A percentile compares a stretch with the other conserved stretches of the same genome.
These are phyloP conservation scores for Ormyrus thymus DNA, from an alignment of 2,888 invertebrate genomes.

Conservation along the genomic window DNA sequence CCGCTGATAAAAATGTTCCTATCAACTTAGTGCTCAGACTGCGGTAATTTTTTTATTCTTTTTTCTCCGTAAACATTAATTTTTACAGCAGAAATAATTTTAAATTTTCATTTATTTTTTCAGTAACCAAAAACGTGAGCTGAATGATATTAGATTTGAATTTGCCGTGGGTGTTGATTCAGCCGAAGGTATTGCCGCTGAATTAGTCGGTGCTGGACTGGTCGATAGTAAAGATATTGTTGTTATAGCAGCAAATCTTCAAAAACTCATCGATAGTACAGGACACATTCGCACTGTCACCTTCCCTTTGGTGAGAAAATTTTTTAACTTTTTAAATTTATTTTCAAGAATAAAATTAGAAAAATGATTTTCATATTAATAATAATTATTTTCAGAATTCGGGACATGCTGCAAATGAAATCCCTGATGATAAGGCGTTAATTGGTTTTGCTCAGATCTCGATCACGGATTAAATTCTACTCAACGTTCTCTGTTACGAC, in stretches of 20 bases:
- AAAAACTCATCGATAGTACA: slow-evolving; percentile 88
- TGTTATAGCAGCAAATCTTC: slow-evolving; percentile 94
- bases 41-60: slow-evolving; percentile 77
- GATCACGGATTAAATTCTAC: slow-evolving; percentile 84
- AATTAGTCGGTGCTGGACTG: slow-evolving; percentile 95
- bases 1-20: slow-evolving; percentile 74
- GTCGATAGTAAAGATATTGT: slow-evolving; percentile 93
- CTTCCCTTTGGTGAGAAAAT: slow-evolving; percentile 86
- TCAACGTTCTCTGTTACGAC: slow-evolving; percentile 40
- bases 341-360: too few relatives aligned
- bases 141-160: slow-evolving; percentile 99
- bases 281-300: slow-evolving; percentile 85
- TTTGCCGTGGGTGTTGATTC: slow-evolving; percentile 93
- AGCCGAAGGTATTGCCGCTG: slow-evolving; percentile 94
- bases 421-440: slow-evolving; percentile 94
- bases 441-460: slow-evolving; percentile 99
- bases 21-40: slow-evolving; percentile 92
- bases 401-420: slow-evolving; percentile 83
- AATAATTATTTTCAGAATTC: slow-evolving; percentile 78
- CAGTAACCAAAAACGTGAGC: slow-evolving; percentile 90
- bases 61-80: slow-evolving; percentile 41
- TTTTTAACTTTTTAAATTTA: not conserved
- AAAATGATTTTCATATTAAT: slow-evolving; percentile 54
- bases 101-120: slow-evolving; percentile 59
- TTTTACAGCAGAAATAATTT: not conserved